Conservation (phyloP, 2,797 vertebrate species). For the Catostomus latipinnis region DNA sequence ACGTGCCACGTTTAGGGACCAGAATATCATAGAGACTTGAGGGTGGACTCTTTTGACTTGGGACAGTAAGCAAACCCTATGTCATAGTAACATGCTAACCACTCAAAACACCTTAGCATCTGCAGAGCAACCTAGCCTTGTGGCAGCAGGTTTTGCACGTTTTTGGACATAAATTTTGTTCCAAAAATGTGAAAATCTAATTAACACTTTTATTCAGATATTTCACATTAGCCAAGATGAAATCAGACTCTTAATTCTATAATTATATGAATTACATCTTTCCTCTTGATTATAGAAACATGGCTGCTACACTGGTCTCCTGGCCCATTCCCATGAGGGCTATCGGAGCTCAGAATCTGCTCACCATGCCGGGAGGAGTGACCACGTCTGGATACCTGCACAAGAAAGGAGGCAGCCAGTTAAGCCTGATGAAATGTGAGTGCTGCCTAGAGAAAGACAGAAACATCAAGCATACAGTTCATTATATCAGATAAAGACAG, state of each 20-base stretch:
- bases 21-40: background rate
- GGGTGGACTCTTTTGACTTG: no score
- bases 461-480: background rate
- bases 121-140: no score
- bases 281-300: slow-evolving; percentile 75
- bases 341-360: slow-evolving; percentile 95
- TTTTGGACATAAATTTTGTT: no score
- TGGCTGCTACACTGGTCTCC: slow-evolving; percentile 84
- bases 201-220: no score
- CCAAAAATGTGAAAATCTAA: no score
- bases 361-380: slow-evolving; percentile 97
- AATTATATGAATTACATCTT: slow-evolving; percentile 7
- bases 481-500: background rate
- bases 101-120: no score
- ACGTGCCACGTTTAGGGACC: background rate
- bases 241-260: background rate
- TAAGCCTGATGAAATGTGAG: slow-evolving; percentile 95
- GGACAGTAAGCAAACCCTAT: no score
- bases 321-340: slow-evolving; percentile 97
- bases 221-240: background rate
- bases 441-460: slow-evolving; percentile 39
- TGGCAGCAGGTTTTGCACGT: no score
- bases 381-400: slow-evolving; percentile 90
- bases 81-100: no score
- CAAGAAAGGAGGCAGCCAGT: slow-evolving; percentile 95